Conservation (phyloP, 1,140 invertebrate genomes). For the Uloborus diversus region DNA sequence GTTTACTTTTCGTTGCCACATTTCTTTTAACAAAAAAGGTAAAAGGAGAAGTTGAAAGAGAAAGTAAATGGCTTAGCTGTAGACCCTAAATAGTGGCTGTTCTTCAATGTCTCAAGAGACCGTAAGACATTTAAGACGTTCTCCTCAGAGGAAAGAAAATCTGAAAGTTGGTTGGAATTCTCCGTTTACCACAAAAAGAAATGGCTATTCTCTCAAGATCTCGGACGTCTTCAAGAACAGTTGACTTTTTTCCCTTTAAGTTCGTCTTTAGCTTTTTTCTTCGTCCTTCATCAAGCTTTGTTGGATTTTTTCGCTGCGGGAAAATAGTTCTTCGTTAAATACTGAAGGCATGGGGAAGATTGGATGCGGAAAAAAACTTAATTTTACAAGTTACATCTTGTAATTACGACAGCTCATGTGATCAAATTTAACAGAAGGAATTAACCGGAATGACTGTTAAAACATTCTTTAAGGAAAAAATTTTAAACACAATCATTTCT, state of each 20-base stretch:
- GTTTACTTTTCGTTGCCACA: conserved; percentile 29
- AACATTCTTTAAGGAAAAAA: too few species aligned
- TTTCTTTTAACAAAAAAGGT: conserved; percentile 5
- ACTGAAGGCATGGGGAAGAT: too few species aligned
- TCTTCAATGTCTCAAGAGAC: conserved; percentile 12
- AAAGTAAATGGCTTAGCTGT: conserved; percentile 37
- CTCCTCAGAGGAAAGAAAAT: conserved; percentile 15
- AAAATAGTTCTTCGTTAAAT: too few species aligned
- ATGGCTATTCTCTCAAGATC: conserved; percentile 21
- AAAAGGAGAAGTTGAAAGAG: conserved; percentile 29
- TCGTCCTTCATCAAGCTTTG: conserved; percentile 1
- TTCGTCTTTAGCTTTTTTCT: background rate
- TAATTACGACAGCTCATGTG: too few species aligned
- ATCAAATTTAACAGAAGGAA: too few species aligned
- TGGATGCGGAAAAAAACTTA: too few species aligned
- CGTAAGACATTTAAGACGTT: conserved; percentile 37
- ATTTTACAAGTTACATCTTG: too few species aligned
- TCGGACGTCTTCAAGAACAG: conserved; percentile 28
- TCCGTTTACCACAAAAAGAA: conserved; percentile 30
- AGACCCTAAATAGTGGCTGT: conserved; percentile 34
- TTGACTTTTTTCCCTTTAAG: conserved; percentile 2
- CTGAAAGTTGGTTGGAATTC: conserved; percentile 39
- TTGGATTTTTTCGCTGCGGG: too few species aligned
- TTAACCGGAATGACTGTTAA: too few species aligned
- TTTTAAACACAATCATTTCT: too few species aligned